Conservation (phyloP, 2,888 invertebrate genomes). For the Callimorpha dominula region DNA sequence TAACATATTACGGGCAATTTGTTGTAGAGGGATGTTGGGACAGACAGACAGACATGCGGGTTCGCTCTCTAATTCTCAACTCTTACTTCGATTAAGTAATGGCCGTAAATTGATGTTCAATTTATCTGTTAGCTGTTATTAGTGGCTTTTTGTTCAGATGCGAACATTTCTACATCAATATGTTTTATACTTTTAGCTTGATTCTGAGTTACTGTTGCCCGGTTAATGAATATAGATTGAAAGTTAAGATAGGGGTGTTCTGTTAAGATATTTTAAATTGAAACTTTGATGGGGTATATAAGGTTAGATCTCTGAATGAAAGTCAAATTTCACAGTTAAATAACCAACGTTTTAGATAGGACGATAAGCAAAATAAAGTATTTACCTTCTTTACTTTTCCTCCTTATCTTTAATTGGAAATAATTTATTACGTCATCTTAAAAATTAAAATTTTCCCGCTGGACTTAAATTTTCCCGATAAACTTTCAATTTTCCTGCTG, state of each 20-base stretch:
- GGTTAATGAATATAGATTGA: constrained; percentile 14
- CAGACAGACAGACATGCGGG: constrained; percentile 75
- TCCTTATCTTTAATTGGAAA: no score
- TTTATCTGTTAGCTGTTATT: constrained; percentile 70
- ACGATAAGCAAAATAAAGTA: no score
- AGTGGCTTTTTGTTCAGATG: constrained; percentile 38
- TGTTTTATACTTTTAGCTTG: constrained; percentile 25
- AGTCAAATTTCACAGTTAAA: background rate
- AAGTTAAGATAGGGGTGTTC: constrained; percentile 15
- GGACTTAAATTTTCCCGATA: no score
- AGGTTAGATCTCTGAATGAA: background rate
- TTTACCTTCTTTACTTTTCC: no score
- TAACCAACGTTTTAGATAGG: background rate
- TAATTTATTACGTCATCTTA: no score
- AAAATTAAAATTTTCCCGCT: no score
- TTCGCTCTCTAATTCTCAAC: constrained; percentile 64
- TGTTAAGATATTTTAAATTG: background rate
- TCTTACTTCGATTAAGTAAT: constrained; percentile 74
- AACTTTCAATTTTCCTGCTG: no score
- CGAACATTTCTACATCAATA: constrained; percentile 13
- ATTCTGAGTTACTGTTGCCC: constrained; percentile 27
- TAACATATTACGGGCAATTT: constrained; percentile 64
- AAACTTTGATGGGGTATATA: background rate
- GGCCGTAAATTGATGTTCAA: constrained; percentile 78
- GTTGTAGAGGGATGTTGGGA: constrained; percentile 73